phyloP scores from a whole-genome alignment of 2,113 vertebrate genomes.

The Hippoglossus stenolepis region DNA sequence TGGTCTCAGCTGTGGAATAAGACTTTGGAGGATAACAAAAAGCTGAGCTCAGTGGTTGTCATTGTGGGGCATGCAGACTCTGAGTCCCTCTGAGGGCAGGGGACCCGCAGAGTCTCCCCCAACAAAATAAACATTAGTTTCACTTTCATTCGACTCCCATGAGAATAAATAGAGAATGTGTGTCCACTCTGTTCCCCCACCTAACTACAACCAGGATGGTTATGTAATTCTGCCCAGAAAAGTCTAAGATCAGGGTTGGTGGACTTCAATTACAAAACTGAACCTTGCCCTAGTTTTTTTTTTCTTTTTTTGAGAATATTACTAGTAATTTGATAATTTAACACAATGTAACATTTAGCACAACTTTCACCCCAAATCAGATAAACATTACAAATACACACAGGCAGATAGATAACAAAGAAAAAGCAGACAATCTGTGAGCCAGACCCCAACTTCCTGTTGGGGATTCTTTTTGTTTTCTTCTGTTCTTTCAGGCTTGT shows the following conservation, averaged over 20 bases:
- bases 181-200: conserved; percentile 29
- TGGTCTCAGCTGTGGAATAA: conserved; percentile 9
- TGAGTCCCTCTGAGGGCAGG: not conserved
- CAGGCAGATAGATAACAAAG: conserved; percentile 17
- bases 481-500: conserved; percentile 22
- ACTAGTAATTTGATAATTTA: not conserved
- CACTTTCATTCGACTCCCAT: conserved; percentile 51
- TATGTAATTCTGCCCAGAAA: conserved; percentile 28
- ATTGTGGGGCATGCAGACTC: conserved; percentile 4
- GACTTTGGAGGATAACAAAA: conserved; percentile 18
- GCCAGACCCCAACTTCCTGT: conserved; percentile 59
- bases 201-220: not conserved
- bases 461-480: conserved; percentile 3
- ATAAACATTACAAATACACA: not conserved
- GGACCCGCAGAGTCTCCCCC: conserved; percentile 15
- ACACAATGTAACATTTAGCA: not conserved
- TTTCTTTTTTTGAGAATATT: not conserved
- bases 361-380: not conserved
- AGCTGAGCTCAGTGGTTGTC: conserved; percentile 22
- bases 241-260: not conserved
- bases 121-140: conserved; percentile 66
- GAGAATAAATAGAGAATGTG: conserved; percentile 32
- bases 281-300: not conserved
- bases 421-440: conserved; percentile 22
- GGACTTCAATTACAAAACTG: no score